phyloP scores from a whole-genome alignment of 2,113 vertebrate species.

The Cranoglanis bouderius region DNA sequence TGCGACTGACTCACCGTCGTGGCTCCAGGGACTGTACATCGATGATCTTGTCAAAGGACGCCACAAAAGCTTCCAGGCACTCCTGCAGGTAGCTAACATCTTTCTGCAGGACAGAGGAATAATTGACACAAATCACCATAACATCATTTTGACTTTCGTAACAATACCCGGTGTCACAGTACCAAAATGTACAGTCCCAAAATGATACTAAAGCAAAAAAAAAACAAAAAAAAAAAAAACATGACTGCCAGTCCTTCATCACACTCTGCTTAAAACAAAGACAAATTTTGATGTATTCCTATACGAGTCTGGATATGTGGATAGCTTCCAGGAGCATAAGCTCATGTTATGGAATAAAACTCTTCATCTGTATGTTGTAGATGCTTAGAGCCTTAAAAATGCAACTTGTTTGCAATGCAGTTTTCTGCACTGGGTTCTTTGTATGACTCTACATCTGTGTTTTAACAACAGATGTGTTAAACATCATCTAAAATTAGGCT shows the following conservation, averaged over 20 bases:
- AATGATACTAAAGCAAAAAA: background rate
- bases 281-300: background rate
- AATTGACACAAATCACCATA: background rate
- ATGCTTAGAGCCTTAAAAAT: background rate
- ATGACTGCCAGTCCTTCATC: background rate
- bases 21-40: slow-evolving; percentile 85
- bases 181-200: background rate
- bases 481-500: background rate
- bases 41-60: slow-evolving; percentile 86
- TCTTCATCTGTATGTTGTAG: background rate
- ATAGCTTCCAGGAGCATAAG: background rate
- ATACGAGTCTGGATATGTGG: background rate
- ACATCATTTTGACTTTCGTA: background rate
- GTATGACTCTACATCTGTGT: background rate
- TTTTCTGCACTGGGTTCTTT: background rate
- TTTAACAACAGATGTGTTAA: background rate
- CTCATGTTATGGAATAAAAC: background rate
- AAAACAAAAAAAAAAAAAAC: too few species aligned
- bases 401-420: background rate
- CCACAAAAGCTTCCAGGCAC: slow-evolving; percentile 91
- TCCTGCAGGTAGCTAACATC: slow-evolving; percentile 89
- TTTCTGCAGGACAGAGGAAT: slow-evolving; percentile 75
- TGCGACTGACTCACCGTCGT: slow-evolving; percentile 76
- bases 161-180: background rate
- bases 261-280: background rate